Percentiles rank a stretch among this genome's conserved stretches.
phyloP scores from a whole-genome alignment of 2,797 vertebrate species.

The Taenioides sp. region DNA sequence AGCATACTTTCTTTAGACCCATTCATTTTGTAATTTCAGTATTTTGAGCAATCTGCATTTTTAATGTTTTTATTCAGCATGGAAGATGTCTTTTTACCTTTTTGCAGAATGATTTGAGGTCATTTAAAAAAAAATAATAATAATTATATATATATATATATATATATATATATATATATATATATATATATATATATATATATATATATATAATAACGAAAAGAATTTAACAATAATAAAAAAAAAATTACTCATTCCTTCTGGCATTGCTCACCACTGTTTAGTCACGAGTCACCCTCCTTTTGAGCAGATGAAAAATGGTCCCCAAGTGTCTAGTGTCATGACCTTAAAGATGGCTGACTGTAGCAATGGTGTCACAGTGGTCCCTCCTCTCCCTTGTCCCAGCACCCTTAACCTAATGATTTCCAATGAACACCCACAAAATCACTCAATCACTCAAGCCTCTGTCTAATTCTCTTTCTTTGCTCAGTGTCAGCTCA shows the following conservation, averaged over 20 bases:
- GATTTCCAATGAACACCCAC: conserved; percentile 63
- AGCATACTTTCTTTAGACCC: not conserved
- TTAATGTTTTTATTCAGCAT: not conserved
- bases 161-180: no score
- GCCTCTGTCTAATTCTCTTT: conserved; percentile 25
- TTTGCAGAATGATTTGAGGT: not conserved
- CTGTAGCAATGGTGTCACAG: conserved; percentile 47
- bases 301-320: conserved; percentile 32
- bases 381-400: conserved; percentile 34
- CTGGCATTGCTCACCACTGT: not conserved
- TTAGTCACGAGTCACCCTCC: not conserved
- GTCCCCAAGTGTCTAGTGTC: conserved; percentile 37
- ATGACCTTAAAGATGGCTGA: conserved; percentile 51
- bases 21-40: conserved; percentile 20
- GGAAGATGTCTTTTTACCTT: not conserved
- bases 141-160: not conserved
- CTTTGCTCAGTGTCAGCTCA: conserved; percentile 25
- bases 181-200: no score
- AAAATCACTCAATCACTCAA: conserved; percentile 61
- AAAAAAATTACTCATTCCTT: conserved; percentile 36
- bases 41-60: conserved; percentile 16
- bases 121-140: not conserved
- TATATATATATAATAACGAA: not conserved
- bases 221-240: not conserved
- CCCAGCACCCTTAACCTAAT: conserved; percentile 58